Base-by-base conservation (phyloP, 1,140 invertebrate genomes). In the Lutraria rhynchaena region DNA sequence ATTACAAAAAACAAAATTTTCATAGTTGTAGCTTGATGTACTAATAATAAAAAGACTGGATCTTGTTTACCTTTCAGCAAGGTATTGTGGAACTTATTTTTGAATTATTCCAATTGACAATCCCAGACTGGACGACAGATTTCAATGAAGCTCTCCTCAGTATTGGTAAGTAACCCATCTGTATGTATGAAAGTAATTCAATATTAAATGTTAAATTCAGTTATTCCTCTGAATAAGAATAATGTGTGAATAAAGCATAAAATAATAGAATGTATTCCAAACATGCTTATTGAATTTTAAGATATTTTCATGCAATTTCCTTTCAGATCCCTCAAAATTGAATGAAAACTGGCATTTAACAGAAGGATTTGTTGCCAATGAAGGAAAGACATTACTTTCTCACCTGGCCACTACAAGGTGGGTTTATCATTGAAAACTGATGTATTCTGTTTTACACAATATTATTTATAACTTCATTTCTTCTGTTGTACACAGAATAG, bases 121-220 rank as follows among this genome's bases (percentile, higher is more conserved):
- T 97, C 87, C 97, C 97, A 0, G 95, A 96, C 82, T 98, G 97
- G 96, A 97, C 97, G 1, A 97, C 98, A 87, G 96, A 98, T 90
- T 96, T 98, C 83, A 95, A 95, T 31, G 95, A 96, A 35, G 97
- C 98, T 3, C 90, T 99, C 63, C 94, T 95, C 81, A 96, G 96
- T 49, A 95, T 97, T 49, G 92, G 92, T 93, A 73, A 33, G 37
- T 53, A 29, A 49, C 33, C 27, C n/a, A n/a, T 13, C 11, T 49
- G 46, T 49, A 49, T 49, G 46, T n/a, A 49, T 49, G 46, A 49
- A 13, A 13, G 46, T 49, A n/a, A 13, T 49, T 13, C 11, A 49
- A 49, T 49, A n/a, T 11, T 49, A 11, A 13, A n/a, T n/a, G 11
- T 11, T 49, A 49, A 13, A 13, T 49, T 11, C 46, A 49, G n/a